Base-by-base conservation (phyloP, 2,797 vertebrate species). In the Hemitrygon akajei region DNA sequence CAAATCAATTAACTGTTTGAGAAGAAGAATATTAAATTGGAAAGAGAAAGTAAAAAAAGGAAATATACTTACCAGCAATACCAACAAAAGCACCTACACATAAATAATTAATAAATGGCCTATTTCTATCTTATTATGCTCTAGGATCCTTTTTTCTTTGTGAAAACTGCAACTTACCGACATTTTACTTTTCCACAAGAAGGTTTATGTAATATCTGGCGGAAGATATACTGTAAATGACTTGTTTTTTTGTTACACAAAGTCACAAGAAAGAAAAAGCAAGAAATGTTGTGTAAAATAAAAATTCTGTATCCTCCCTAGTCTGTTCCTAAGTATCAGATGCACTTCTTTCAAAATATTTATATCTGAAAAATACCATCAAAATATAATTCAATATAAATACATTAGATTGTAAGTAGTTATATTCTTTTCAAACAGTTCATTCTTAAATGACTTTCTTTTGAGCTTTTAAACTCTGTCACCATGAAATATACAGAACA, bases 341-440 rank as follows among this genome's bases (percentile, higher is more conserved):
- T 86, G 58, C 82, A 86, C 56, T 84, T 27, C 81, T 84, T 84
- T 58, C 27, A 84, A 84, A 58, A 56, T 56, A 30, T 14, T 27
- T 86, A 86, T 58, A 86, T 27, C 56, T 86, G 10, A 22, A 86
- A 60, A 86, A 86, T 60, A 30, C 27, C 82, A 86, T 86, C 56
- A 60, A 80, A 86, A 86, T 25, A 86, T 86, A 86, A 86, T 86
- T 86, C 56, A 86, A 27, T 86, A 86, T 40, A 56, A 30, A 86
- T 86, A 56, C 60, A 58, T 25, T 56, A 86, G 47, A 58, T 86
- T 14, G 60, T n/a, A 80, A 80, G 7, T 34, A 80, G 30, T n/a
- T 37, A 16, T 80, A 25, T 9, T n/a, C 25, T 25, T 60, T 86
- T 56, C 82, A 86, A 56, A 47, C 58, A 58, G 25, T 25, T 86